A percentile compares a stretch with the other conserved stretches of the same genome.
These are phyloP conservation scores for Dromius quadrimaculatus DNA, from an alignment of 2,888 invertebrate genomes.

Conservation along the genomic window DNA sequence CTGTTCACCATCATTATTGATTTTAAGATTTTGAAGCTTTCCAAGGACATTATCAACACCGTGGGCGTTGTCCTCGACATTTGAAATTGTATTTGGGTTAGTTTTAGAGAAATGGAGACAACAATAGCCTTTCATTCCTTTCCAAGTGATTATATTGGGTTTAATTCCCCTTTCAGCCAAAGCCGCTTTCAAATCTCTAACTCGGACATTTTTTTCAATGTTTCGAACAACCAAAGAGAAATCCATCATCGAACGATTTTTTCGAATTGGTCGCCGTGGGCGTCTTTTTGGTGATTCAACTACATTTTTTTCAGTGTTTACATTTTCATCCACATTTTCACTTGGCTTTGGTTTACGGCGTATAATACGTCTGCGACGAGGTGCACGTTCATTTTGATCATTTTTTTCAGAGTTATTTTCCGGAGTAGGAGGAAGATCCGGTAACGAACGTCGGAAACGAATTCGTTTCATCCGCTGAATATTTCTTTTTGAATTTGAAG, in stretches of 20 bases:
- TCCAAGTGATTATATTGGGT: conserved; percentile 82
- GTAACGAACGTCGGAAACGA: conserved; percentile 17
- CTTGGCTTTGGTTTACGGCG: conserved; percentile 17
- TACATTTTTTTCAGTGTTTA: conserved; percentile 37
- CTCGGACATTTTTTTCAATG: conserved; percentile 77
- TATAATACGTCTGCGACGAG: background rate
- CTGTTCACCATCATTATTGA: conserved; percentile 62
- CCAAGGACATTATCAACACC: conserved; percentile 68
- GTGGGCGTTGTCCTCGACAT: conserved; percentile 59
- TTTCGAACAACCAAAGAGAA: conserved; percentile 77
- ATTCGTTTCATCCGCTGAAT: conserved; percentile 55
- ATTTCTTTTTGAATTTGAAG: conserved; percentile 65
- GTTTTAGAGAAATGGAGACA: conserved; percentile 82
- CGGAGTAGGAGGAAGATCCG: background rate
- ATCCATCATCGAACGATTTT: conserved; percentile 64
- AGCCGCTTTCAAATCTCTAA: conserved; percentile 81
- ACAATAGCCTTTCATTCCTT: conserved; percentile 63
- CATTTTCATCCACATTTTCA: conserved; percentile 12
- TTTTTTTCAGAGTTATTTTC: background rate
- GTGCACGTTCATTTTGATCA: background rate
- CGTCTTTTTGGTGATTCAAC: conserved; percentile 25
- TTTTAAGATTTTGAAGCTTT: conserved; percentile 66
- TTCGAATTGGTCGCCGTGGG: conserved; percentile 15
- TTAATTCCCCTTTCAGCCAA: conserved; percentile 80
- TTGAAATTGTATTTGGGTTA: conserved; percentile 62